Evolutionary conservation across 2,888 invertebrate genomes (phyloP).

Genomic region (Physocephala rufipes): DNA sequence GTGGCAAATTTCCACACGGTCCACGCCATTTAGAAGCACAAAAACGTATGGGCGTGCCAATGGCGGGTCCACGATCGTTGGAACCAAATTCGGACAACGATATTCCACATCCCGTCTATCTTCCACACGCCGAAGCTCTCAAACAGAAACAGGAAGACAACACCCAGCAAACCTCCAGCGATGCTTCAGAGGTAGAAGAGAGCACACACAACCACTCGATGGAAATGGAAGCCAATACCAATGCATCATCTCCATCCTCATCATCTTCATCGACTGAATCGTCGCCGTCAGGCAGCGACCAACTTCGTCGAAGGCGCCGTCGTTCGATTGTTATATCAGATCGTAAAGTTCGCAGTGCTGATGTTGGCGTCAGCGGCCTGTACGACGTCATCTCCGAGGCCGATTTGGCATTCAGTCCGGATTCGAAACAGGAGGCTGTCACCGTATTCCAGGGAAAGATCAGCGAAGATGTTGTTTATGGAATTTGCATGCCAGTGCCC

Average conservation of each 20-base stretch:
- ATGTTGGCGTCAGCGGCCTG: slow-evolving; percentile 88
- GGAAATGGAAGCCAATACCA: too few species aligned
- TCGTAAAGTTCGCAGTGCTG: slow-evolving; percentile 81
- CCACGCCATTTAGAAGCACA: slow-evolving; percentile 72
- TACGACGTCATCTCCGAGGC: slow-evolving; percentile 93
- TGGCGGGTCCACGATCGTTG: slow-evolving; percentile 69
- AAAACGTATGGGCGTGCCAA: slow-evolving; percentile 68
- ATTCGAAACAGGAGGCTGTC: slow-evolving; percentile 80
- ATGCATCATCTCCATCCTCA: neutral
- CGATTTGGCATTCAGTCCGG: slow-evolving; percentile 89
- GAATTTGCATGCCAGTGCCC: slow-evolving; percentile 89
- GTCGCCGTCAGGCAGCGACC: neutral
- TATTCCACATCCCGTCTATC: slow-evolving; percentile 59
- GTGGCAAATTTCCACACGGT: slow-evolving; percentile 77
- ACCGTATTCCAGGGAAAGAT: slow-evolving; percentile 89
- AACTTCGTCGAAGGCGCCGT: slow-evolving; percentile 67
- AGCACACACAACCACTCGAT: too few species aligned
- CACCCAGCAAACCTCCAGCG: too few species aligned
- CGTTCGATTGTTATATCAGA: slow-evolving; percentile 75
- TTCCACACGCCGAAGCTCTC: slow-evolving; percentile 54
- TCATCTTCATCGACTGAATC: neutral
- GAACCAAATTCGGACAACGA: slow-evolving; percentile 59
- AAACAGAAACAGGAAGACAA: slow-evolving; percentile 46
- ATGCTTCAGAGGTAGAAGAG: too few species aligned
- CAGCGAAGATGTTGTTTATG: slow-evolving; percentile 89